A percentile compares a stretch with the other conserved stretches of the same genome.
These are phyloP conservation scores for Carcinoscorpius rotundicauda DNA, from an alignment of 1,140 invertebrate species.

Conservation along the genomic window DNA sequence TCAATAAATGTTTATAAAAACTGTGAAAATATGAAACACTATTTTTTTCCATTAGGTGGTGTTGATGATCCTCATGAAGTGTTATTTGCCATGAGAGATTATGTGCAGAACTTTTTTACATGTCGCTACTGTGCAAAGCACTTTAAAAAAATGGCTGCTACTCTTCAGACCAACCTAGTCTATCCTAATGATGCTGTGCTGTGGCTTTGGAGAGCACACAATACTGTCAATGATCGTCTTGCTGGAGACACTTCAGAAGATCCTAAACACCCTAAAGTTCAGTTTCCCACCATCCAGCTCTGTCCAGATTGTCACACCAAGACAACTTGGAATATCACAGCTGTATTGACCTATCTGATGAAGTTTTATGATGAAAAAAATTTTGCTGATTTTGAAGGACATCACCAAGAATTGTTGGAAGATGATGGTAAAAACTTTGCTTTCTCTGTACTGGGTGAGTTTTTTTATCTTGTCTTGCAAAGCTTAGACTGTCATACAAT, in stretches of 20 bases:
- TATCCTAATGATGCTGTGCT: constrained; percentile 60
- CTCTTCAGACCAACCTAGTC: constrained; percentile 51
- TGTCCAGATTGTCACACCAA: constrained; percentile 58
- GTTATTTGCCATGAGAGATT: constrained; percentile 68
- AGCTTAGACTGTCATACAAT: too few relatives aligned
- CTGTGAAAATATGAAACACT: too few relatives aligned
- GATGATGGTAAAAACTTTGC: too few relatives aligned
- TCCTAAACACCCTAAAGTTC: constrained; percentile 70
- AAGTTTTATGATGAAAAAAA: constrained; percentile 44
- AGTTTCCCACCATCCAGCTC: constrained; percentile 60
- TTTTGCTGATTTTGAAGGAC: too few relatives aligned
- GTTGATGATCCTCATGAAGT: constrained; percentile 45
- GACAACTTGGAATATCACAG: constrained; percentile 42
- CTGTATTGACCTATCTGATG: constrained; percentile 61
- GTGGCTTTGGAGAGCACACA: constrained; percentile 93
- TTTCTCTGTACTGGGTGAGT: too few relatives aligned
- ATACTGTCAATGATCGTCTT: constrained; percentile 79
- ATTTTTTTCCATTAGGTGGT: neutral
- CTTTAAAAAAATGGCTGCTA: constrained; percentile 62
- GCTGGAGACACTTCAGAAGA: constrained; percentile 79
- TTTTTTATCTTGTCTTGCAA: too few relatives aligned
- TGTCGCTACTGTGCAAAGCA: constrained; percentile 79
- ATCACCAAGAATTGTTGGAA: too few relatives aligned
- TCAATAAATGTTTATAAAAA: too few relatives aligned
- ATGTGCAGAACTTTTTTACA: constrained; percentile 86